Percentiles rank a stretch among this genome's conserved stretches.
These are phyloP conservation scores for Eriosoma lanigerum DNA, from an alignment of 1,140 invertebrate genomes.

Conservation along the genomic window DNA sequence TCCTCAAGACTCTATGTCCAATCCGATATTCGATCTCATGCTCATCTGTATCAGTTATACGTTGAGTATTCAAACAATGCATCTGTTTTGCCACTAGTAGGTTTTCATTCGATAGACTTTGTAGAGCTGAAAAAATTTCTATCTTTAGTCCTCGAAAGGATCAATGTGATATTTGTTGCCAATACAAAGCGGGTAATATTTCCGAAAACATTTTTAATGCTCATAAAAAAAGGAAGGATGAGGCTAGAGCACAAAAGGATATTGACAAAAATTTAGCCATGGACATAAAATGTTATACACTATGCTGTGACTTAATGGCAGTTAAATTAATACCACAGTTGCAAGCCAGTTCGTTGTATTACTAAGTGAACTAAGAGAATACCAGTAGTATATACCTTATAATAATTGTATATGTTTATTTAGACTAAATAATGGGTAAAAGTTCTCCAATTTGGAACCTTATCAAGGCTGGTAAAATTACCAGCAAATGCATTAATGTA, in stretches of 20 bases:
- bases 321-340: slow-evolving; percentile 14
- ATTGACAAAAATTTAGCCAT: neutral
- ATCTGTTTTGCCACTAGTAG: neutral
- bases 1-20: slow-evolving; percentile 8
- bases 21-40: neutral
- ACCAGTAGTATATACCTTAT: neutral
- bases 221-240: neutral
- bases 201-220: slow-evolving; percentile 9
- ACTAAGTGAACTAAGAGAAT: neutral
- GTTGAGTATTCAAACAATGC: slow-evolving; percentile 12
- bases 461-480: neutral
- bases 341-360: neutral
- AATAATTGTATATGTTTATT: neutral
- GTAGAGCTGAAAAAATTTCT: slow-evolving; percentile 14
- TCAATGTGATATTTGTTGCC: slow-evolving; percentile 8
- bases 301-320: slow-evolving; percentile 32
- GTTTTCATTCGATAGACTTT: slow-evolving; percentile 16
- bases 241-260: neutral
- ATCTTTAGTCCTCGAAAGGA: slow-evolving; percentile 21
- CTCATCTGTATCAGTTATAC: slow-evolving; percentile 3
- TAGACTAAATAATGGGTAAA: neutral
- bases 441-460: slow-evolving; percentile 1
- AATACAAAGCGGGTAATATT: slow-evolving; percentile 10
- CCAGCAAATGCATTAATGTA: neutral
- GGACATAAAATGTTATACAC: slow-evolving; percentile 1